Percentiles rank a stretch among this genome's conserved stretches.
Conservation (phyloP, 2,113 vertebrate genomes). For the Corvus hawaiiensis region DNA sequence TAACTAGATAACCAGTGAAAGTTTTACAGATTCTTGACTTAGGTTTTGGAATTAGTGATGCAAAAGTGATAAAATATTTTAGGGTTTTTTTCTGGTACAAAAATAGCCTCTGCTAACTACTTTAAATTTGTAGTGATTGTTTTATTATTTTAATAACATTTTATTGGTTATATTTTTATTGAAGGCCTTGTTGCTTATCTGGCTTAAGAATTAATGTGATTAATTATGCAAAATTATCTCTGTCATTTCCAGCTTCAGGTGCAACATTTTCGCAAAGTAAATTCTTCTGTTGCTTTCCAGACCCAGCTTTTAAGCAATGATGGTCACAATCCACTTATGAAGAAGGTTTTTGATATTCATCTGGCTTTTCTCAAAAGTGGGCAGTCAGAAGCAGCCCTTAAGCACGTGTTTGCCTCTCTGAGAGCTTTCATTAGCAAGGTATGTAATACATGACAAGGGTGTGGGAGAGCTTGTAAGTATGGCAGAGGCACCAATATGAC, state of each 20-base stretch:
- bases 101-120: not conserved
- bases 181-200: not conserved
- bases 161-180: not conserved
- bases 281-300: conserved; percentile 65
- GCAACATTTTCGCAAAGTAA: not conserved
- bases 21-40: not conserved
- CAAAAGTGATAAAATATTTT: not conserved
- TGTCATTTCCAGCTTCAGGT: not conserved
- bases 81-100: not conserved
- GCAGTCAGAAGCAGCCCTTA: conserved; percentile 89
- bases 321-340: conserved; percentile 93
- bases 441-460: not conserved
- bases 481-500: not conserved
- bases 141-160: not conserved
- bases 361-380: conserved; percentile 89
- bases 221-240: not conserved
- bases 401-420: conserved; percentile 89
- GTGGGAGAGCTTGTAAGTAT: accelerated
- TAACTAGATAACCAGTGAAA: not conserved
- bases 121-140: not conserved
- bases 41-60: not conserved
- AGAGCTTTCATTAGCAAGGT: conserved; percentile 95
- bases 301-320: conserved; percentile 89
- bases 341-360: conserved; percentile 93
- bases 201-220: not conserved